Conservation (phyloP, 2,888 invertebrate genomes). For the Rhorus exstirpatorius region DNA sequence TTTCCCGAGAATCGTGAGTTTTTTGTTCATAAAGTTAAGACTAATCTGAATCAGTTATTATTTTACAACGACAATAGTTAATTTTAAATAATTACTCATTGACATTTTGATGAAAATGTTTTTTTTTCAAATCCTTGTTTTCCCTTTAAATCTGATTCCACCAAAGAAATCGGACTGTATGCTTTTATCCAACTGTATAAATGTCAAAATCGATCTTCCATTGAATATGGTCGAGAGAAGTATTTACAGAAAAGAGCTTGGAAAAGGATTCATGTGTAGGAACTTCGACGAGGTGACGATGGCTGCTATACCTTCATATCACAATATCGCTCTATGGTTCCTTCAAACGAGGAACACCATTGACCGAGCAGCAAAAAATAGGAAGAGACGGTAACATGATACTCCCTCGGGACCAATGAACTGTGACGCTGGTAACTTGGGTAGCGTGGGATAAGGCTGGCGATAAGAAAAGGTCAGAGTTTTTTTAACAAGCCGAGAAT, state of each 20-base stretch:
- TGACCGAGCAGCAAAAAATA: slow-evolving; percentile 28
- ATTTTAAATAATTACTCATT: no score
- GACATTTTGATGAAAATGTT: no score
- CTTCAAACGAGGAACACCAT: slow-evolving; percentile 21
- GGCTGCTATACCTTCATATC: background rate
- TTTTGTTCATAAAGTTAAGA: no score
- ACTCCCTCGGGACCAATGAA: slow-evolving; percentile 51
- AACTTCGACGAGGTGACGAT: slow-evolving; percentile 31
- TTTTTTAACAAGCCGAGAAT: slow-evolving; percentile 1
- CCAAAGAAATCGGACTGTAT: no score
- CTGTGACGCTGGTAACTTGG: slow-evolving; percentile 30
- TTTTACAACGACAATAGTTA: no score
- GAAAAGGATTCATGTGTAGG: slow-evolving; percentile 2
- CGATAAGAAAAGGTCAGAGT: slow-evolving; percentile 51
- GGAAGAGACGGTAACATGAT: slow-evolving; percentile 16
- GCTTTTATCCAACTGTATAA: background rate
- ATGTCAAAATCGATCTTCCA: slow-evolving; percentile 37
- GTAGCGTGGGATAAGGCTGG: background rate
- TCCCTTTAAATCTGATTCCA: no score
- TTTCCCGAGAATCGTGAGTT: no score
- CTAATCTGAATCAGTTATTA: no score
- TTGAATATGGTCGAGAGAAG: background rate
- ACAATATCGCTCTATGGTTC: slow-evolving; percentile 1
- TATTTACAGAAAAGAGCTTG: slow-evolving; percentile 1
- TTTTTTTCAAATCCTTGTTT: no score